phyloP scores from a whole-genome alignment of 2,888 invertebrate species.

The Sarcophaga carnaria region DNA sequence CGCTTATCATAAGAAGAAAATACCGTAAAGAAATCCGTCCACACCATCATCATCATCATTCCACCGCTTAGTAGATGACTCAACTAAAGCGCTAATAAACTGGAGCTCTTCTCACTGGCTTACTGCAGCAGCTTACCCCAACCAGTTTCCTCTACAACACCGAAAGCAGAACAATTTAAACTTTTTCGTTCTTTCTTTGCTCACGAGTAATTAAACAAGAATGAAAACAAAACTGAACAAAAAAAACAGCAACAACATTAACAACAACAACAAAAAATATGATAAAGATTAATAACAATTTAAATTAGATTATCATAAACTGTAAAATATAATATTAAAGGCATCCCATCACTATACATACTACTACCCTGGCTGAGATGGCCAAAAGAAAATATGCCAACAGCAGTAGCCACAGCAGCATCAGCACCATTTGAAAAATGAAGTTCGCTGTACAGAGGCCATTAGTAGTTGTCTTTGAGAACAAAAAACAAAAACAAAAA shows the following conservation, averaged over 20 bases:
- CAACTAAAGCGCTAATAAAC: conserved; percentile 14
- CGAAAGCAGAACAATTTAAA: neutral
- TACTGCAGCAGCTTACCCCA: neutral
- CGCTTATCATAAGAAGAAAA: too few relatives aligned
- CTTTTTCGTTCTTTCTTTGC: neutral
- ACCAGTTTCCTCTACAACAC: conserved; percentile 32
- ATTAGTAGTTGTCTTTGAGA: conserved; percentile 29
- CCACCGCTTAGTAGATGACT: conserved; percentile 21
- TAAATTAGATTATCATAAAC: conserved; percentile 65
- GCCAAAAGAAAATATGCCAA: conserved; percentile 22
- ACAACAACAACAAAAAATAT: conserved; percentile 1
- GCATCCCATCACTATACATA: conserved; percentile 22
- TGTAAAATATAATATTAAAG: conserved; percentile 54
- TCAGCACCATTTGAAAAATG: neutral
- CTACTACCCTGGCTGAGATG: neutral
- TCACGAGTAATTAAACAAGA: conserved; percentile 58
- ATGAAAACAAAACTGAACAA: conserved; percentile 37
- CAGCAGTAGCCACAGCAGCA: neutral
- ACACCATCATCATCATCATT: neutral
- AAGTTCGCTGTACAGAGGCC: conserved; percentile 20
- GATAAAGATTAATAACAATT: conserved; percentile 63
- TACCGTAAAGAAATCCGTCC: neutral
- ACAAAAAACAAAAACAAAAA: neutral
- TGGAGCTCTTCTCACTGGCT: conserved; percentile 9
- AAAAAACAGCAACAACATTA: neutral